Evolutionary conservation across 2,113 vertebrate species (phyloP).

Genomic region (Festucalex cinctus): DNA sequence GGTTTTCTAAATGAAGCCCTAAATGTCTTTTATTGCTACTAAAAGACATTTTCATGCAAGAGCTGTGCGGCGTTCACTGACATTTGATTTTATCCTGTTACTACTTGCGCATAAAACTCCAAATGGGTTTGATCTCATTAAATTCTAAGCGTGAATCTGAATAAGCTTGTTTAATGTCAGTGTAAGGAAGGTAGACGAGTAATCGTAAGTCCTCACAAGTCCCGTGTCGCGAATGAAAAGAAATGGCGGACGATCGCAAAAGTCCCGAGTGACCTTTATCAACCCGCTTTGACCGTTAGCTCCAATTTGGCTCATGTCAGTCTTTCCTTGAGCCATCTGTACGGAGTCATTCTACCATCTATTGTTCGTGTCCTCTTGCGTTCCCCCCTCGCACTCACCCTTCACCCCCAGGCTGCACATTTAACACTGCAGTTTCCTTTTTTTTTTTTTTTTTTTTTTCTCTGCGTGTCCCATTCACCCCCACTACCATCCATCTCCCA

Average conservation of each 20-base stretch:
- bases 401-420: conserved; percentile 41
- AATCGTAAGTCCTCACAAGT: not conserved
- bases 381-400: conserved; percentile 12
- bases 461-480: conserved; percentile 11
- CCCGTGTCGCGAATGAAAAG: conserved; percentile 2
- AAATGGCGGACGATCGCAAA: conserved; percentile 19
- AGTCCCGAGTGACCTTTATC: conserved; percentile 6
- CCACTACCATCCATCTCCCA: conserved; percentile 16
- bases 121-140: conserved; percentile 2
- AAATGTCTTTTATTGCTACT: not conserved
- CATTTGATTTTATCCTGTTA: not conserved
- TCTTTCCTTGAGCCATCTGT: conserved; percentile 39
- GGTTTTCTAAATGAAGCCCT: not conserved
- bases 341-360: conserved; percentile 19
- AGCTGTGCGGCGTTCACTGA: not conserved
- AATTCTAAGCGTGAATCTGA: not conserved
- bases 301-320: not conserved
- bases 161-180: not conserved
- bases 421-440: conserved; percentile 46
- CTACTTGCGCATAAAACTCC: not conserved
- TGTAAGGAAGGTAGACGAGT: not conserved
- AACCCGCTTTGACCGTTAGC: conserved; percentile 8
- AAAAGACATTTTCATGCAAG: not conserved
- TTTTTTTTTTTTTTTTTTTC: too few species aligned
- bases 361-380: conserved; percentile 6